Evolutionary conservation across 35 echinoderm and acorn worm genomes (phyloP).

Genomic region (Eucidaris tribuloides): DNA sequence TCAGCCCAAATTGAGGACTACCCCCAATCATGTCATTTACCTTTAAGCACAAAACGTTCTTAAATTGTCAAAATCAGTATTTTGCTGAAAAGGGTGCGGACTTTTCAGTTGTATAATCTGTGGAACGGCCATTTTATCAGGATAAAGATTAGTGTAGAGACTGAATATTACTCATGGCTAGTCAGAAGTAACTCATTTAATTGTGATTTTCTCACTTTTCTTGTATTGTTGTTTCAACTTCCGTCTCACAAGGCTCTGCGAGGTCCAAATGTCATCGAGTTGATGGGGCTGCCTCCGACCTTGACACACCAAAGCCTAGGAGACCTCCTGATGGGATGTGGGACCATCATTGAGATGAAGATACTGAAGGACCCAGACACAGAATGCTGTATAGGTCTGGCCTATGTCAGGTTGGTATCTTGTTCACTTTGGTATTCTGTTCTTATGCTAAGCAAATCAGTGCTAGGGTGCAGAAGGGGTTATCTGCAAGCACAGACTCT

Average conservation of each 20-base stretch:
- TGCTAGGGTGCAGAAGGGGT: no score
- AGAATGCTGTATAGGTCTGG: not conserved
- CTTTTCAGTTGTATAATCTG: not conserved
- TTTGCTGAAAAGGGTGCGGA: not conserved
- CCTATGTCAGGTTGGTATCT: not conserved
- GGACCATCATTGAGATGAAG: conserved; percentile 1
- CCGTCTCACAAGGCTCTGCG: not conserved
- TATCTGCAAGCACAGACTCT: no score
- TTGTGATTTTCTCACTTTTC: not conserved
- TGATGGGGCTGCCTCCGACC: not conserved
- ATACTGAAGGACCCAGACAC: not conserved
- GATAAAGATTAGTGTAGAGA: not conserved
- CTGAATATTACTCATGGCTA: not conserved
- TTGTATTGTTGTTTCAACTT: no score
- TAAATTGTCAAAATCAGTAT: not conserved
- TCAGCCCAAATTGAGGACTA: no score
- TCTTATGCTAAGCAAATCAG: no score
- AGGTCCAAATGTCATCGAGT: not conserved
- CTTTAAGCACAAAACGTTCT: no score
- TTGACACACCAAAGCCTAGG: not conserved
- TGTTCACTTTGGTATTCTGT: no score
- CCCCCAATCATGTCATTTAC: no score
- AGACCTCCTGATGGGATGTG: conserved; percentile 2
- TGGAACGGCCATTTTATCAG: not conserved
- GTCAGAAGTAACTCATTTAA: no score